Evolutionary conservation across 2,797 vertebrate genomes (phyloP), one percentile per base, ranked within the genome.

Genomic region (Lepilemur septentrionalis): DNA sequence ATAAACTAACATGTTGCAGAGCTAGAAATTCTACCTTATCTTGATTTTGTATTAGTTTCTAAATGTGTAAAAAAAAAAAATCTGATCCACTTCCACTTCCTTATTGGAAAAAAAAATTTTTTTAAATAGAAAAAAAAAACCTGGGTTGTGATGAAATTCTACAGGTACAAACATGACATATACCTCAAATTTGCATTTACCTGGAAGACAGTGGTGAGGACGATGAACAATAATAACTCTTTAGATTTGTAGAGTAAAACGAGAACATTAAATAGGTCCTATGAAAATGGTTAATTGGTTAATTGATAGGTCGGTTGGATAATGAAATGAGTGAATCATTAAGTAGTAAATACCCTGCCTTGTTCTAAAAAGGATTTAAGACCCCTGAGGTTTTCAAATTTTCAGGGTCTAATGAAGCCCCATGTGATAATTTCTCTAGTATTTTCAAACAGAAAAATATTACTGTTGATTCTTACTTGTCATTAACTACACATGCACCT

Each of bases 301-400:
- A n/a, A 69, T 52, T 81, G 25, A 11, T 73, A 67, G 35, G 28
- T 79, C 84, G 65, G 50, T 78, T 95, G 75, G 80, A 73, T 86
- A 65, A 91, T 79, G 55, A 50, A 72, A 17, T 41, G 12, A 67
- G 6, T 89, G 43, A 89, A 82, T 89, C 48, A 78, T 61, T 83
- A 63, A 85, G 9, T 93, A 63, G 41, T 88, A 79, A 92, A 84
- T 78, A 70, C 2, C 4, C 30, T 91, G 6, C 32, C 52, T 97
- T 95, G 48, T 48, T 48, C 61, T 75, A 57, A 70, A 75, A 96
- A 87, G 84, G 46, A 88, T 92, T 85, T 85, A 94, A 93, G 48
- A 83, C 5, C n/a, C 57, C 12, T 46, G 67, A 61, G 9, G 63
- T 82, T 91, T 96, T 92, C 72, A 87, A 20, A 55, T 88, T 86